These are phyloP conservation scores for Falcunculus frontatus DNA, from an alignment of 2,113 vertebrate genomes.

Conservation along the genomic window DNA sequence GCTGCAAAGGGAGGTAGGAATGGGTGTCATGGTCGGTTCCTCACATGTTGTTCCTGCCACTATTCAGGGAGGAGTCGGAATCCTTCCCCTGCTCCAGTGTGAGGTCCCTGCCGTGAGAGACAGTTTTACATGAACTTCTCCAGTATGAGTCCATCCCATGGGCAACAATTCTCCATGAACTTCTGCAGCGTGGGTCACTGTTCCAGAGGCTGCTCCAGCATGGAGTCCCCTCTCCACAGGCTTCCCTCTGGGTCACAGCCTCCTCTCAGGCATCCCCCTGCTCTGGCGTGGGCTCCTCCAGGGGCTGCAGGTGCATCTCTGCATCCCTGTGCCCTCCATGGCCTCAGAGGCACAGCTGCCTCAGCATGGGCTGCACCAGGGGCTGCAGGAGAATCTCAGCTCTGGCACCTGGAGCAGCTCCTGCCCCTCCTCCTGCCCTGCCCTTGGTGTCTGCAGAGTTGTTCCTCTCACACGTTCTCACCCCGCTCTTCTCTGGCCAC, in stretches of 20 bases:
- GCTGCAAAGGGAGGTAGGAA: background rate
- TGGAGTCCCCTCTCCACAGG: background rate
- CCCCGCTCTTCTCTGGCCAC: no score
- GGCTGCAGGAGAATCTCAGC: background rate
- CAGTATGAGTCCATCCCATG: background rate
- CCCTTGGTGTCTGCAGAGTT: background rate
- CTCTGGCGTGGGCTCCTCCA: background rate
- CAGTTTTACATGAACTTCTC: background rate
- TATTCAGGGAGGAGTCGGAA: background rate
- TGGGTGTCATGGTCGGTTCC: background rate
- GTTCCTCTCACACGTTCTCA: background rate
- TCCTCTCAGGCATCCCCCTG: background rate
- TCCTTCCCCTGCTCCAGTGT: background rate
- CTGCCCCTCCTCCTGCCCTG: background rate
- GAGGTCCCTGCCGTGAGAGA: background rate
- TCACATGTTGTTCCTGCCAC: background rate
- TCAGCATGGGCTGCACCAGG: background rate
- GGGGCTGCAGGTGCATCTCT: background rate
- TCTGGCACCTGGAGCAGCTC: background rate
- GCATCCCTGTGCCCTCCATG: background rate
- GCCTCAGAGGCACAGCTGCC: background rate
- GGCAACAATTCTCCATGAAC: background rate
- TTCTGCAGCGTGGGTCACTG: fast-evolving
- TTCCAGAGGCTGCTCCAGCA: background rate
- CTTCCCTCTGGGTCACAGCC: background rate